Conservation (phyloP, 2,797 vertebrate species). For the Halcyon smyrnensis region DNA sequence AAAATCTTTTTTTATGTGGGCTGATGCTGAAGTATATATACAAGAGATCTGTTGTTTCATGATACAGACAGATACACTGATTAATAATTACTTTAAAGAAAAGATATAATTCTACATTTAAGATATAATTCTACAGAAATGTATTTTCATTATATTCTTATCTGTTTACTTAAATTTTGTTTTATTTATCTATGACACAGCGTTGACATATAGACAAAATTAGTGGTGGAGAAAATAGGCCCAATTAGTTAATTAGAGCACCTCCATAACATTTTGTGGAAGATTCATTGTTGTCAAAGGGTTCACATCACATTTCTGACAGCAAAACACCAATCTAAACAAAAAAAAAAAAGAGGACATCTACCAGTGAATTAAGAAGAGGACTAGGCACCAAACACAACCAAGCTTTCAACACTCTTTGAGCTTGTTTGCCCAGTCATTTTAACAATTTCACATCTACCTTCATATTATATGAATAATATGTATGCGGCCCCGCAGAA, state of each 20-base stretch:
- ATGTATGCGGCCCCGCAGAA: not conserved
- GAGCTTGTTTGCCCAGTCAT: not conserved
- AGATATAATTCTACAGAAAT: not conserved
- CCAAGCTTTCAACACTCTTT: not conserved
- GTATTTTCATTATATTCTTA: not conserved
- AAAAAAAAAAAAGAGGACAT: not conserved
- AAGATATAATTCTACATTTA: not conserved
- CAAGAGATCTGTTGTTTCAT: not conserved
- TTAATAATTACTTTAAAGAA: not conserved
- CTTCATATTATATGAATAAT: not conserved
- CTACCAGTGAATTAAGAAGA: not conserved
- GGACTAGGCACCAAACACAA: not conserved
- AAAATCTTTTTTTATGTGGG: not conserved
- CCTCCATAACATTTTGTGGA: not conserved
- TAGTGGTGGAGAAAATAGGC: not conserved
- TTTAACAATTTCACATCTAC: not conserved
- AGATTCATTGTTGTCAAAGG: not conserved
- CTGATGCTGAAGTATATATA: not conserved
- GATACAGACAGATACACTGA: not conserved
- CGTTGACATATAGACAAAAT: not conserved
- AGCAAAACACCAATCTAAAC: not conserved
- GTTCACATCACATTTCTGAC: not conserved
- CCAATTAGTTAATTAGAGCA: conserved; percentile 6
- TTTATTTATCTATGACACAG: not conserved
- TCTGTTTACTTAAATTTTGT: not conserved